Evolutionary conservation across 2,797 vertebrate species (phyloP), one percentile per base, ranked within the genome.

Genomic region (Manis crassicaudata): DNA sequence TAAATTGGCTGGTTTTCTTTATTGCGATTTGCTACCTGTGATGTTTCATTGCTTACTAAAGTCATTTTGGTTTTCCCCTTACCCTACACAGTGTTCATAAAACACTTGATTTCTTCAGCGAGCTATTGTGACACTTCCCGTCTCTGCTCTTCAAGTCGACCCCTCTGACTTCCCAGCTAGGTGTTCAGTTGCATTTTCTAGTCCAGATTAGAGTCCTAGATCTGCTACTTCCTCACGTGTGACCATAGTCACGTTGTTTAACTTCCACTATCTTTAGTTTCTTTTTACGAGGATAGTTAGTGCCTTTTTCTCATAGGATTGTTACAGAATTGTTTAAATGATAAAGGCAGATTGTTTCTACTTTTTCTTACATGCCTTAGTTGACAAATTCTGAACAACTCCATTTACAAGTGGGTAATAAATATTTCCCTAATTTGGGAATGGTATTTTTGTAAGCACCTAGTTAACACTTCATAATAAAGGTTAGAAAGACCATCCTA

Each of bases 1-100:
- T n/a, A 80, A 27, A 72, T 46, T 75, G 40, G 25, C 27, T 70
- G 14, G 29, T 94, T 89, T 90, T 35, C 27, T 56, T 92, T 32
- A 54, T 58, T 83, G 23, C 50, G 32, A 65, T 85, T 85, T 83
- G 40, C 29, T 88, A 5, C 27, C 17, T 88, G 32, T n/a, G 58
- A 35, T 40, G 6, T 43, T 92, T 93, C 56, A 73, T 88, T 95
- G 88, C n/a, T 82, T 79, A 79, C 25, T 75, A 18, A 91, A 88
- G 12, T 82, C 27, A 56, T 58, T 80, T 65, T 52, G 16, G 92
- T 67, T 82, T 75, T 84, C 11, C 7, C 54, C 77, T 83, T 90
- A 72, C 16, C 14, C 40, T 18, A 14, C 32, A 37, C 18, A 75
- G 7, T 37, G 29, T 70, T 92, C 54, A n/a, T 79, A 37, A 72